These are phyloP conservation scores for Bellardia bayeri DNA, from an alignment of 2,888 invertebrate genomes.

Conservation along the genomic window DNA sequence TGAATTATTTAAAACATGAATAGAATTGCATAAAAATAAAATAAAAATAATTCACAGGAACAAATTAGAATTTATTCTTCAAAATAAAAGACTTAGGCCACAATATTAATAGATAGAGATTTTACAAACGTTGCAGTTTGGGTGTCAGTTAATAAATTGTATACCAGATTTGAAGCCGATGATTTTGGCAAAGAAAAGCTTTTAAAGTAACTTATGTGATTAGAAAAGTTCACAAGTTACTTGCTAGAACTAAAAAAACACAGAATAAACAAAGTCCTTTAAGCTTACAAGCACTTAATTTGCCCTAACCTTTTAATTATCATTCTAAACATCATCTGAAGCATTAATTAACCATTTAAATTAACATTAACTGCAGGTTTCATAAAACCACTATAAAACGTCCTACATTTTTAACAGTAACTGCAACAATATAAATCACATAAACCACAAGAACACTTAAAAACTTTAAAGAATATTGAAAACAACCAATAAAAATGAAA, in stretches of 20 bases:
- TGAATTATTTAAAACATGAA: conserved; percentile 49
- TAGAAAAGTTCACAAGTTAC: too few species aligned
- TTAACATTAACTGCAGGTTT: not conserved
- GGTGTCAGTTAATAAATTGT: too few species aligned
- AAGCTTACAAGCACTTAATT: too few species aligned
- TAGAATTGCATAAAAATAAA: conserved; percentile 15
- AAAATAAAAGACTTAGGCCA: conserved; percentile 54
- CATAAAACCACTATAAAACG: not conserved
- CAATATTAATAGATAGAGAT: not conserved
- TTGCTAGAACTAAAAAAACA: too few species aligned
- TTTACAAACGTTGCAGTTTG: not conserved
- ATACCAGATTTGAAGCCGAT: too few species aligned
- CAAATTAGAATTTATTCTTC: not conserved
- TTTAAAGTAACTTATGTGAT: too few species aligned
- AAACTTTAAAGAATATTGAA: not conserved
- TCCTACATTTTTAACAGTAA: not conserved
- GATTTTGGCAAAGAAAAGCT: too few species aligned
- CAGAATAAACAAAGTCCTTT: too few species aligned
- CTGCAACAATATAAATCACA: not conserved
- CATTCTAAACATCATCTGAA: not conserved
- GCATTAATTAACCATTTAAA: not conserved
- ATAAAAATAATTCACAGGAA: not conserved
- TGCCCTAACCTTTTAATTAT: not conserved
- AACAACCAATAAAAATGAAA: not conserved
- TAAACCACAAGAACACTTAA: not conserved